These are phyloP conservation scores for Pristionchus japonicus DNA, from an alignment of 2,888 invertebrate species.

Conservation along the genomic window DNA sequence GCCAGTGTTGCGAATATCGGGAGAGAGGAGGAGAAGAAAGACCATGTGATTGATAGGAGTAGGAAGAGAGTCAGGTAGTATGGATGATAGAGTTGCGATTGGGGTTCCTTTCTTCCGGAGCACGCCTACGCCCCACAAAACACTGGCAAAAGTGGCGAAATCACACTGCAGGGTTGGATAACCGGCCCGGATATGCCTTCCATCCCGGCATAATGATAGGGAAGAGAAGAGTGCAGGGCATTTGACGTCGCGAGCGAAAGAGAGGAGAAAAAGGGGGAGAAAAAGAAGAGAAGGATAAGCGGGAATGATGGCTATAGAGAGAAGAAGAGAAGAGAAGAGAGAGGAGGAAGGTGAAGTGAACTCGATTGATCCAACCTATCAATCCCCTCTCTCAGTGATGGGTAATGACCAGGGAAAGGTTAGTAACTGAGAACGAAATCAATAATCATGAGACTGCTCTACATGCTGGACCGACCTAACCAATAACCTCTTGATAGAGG, in stretches of 20 bases:
- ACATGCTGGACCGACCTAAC: not conserved
- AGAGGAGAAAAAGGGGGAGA: not conserved
- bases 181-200: slow-evolving; percentile 4
- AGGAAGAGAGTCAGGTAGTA: not conserved
- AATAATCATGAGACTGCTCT: not conserved
- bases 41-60: not conserved
- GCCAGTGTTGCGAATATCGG: not conserved
- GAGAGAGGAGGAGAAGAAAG: not conserved
- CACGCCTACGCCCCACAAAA: not conserved
- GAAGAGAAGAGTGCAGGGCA: not conserved
- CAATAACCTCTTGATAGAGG: not conserved
- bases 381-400: not conserved
- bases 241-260: not conserved
- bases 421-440: not conserved
- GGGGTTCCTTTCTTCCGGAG: not conserved
- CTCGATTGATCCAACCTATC: slow-evolving; percentile 4
- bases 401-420: not conserved
- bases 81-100: not conserved
- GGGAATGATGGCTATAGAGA: not conserved
- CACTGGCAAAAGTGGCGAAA: not conserved
- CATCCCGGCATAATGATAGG: slow-evolving; percentile 33
- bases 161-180: too few relatives aligned
- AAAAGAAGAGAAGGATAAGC: slow-evolving; percentile 1
- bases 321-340: not conserved
- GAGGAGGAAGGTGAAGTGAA: not conserved